Base-by-base conservation (phyloP, 2,797 vertebrate species). In the Gobionotothen gibberifrons region DNA sequence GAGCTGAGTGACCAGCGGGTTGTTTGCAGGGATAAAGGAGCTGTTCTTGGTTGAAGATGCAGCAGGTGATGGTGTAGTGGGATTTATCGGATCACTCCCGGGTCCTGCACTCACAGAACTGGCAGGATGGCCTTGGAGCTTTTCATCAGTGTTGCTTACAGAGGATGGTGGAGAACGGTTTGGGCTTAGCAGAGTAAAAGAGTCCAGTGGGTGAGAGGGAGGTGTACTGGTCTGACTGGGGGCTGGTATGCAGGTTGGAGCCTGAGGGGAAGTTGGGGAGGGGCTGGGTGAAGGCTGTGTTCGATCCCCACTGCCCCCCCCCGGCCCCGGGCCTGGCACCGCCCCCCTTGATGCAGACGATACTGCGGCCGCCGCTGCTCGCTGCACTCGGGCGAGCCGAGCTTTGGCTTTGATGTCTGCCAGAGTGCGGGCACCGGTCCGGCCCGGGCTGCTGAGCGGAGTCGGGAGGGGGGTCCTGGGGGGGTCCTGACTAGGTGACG, bases 361-460 rank as follows among this genome's bases (percentile, higher is more conserved):
- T 0, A 93, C 91, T 0, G 95, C 95, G 0, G 96, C 95, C 0
- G 97, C 97, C 0, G 97, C 97, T 9, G 96, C 97, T 69, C 96
- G 93, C 91, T 97, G 96, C 3, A 97, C 97, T 85, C 96, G 94
- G 69, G 97, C 97, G 39, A 97, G 94, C 79, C 98, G 97, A 55
- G 98, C 98, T 93, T 97, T 96, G 22, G 97, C 98, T 93, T 99
- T 99, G 94, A 99, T 98, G 93, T 99, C 98, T 4, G 98, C 98
- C 87, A 99, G 85, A 49, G 98, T 99, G 73, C 98, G 95, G 86
- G 97, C 97, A 61, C 97, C 97, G 0, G 96, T 97, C 68, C 97
- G 95, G 55, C 95, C 94, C 0, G 97, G 96, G 91, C 96, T 96
- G 92, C 93, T 80, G 15, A 96, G 88, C 0, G 94, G 90, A 75